Evolutionary conservation across 2,888 invertebrate species (phyloP), one percentile per base, ranked within the genome.

Genomic region (Piscicola geometra): DNA sequence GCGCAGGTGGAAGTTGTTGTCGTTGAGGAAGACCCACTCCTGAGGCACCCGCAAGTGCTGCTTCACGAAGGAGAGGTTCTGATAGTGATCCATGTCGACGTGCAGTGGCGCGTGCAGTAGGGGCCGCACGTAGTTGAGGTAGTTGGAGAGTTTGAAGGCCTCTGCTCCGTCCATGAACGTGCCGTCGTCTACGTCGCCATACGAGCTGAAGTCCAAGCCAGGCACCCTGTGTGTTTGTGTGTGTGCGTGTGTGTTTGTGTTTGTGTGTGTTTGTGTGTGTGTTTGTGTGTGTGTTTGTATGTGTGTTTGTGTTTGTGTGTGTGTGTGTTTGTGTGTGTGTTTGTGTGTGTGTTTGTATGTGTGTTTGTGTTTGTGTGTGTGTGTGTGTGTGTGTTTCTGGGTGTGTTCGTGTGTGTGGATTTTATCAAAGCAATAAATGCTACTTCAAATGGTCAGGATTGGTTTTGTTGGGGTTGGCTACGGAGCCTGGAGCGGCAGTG

Each of bases 51-150:
- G 32, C 33, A 68, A 30, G 33, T 78, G 78, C 71, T 82, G 80
- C 75, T 78, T 78, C 18, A 82, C 80, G 78, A 80, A 80, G 52
- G 78, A 78, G 5, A 82, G 76, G 5, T 78, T 75, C 69, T 78
- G 36, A 73, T 82, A 82, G 76, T 78, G 81, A 2, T 72, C 60
- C 1, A 79, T 74, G 64, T 82, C 79, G 69, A 82, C 80, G 25
- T 75, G 66, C 0, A 32, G 33, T 32, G 68, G 68, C 32, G 15
- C 33, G 68, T 68, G 68, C 32, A 68, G 9, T 32, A 9, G 25
- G 12, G 68, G 68, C 35, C 68, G 3, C n/a, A 30, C 33, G n/a
- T n/a, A 30, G 0, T 30, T 9, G 0, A 68, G 68, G 25, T 68
- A 68, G 18, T 68, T 25, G 21, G 68, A 32, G n/a, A 5, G 68